Evolutionary conservation across 2,113 vertebrate species (phyloP), one percentile per base, ranked within the genome.

Genomic region (Passer domesticus): DNA sequence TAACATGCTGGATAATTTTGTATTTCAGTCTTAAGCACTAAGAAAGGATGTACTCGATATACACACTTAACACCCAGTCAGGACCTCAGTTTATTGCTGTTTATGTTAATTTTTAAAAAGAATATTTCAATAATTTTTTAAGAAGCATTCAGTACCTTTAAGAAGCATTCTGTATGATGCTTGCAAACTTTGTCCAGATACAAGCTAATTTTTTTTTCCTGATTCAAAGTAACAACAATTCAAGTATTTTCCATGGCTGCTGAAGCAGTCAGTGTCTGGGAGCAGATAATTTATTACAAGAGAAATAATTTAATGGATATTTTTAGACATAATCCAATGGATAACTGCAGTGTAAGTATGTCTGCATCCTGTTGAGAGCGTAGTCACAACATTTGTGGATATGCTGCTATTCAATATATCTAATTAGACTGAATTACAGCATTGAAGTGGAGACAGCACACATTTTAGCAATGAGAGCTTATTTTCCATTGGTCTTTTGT

Each of bases 231-330:
- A 50, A 98, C 98, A 77, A 98, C 98, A 6, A 98, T 99, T 24
- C 98, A 97, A 83, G 98, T 98, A 76, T 99, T 99, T 93, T 98
- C 98, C 44, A 98, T 98, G 59, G 98, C 98, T 93, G 98, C 98
- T 19, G 98, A 98, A 56, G 98, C 98, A 70, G 98, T 98, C 98
- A 98, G 93, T 60, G 89, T 94, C 4, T 76, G 27, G 81, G 23
- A 76, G 20, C 31, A 87, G 31, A n/a, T 35, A 80, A 80, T 13
- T 37, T 7, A 69, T 64, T 52, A 60, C 5, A 22, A 70, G 44
- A 50, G 66, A 81, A 89, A 41, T 58, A 76, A 24, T 47, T 50
- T 20, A 6, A 19, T 24, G 35, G 44, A 10, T 35, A 24, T 15
- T 59, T 90, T 58, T 39, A 60, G 58, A 63, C 7, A 12, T 53